These are phyloP conservation scores for Amorpha juglandis DNA, from an alignment of 2,888 invertebrate species.

Conservation along the genomic window DNA sequence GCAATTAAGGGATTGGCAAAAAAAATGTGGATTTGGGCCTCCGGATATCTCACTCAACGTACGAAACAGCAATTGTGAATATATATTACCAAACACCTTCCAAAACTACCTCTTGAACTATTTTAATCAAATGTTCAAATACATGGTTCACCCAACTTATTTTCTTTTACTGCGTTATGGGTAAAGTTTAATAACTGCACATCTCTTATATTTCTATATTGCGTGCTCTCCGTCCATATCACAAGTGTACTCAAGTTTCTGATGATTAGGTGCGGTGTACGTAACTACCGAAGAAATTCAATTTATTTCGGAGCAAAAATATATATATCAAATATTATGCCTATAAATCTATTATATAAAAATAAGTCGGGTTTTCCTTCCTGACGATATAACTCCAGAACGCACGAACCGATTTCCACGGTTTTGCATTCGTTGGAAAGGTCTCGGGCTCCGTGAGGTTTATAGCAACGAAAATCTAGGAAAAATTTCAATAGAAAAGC, in stretches of 20 bases:
- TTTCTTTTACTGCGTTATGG: slow-evolving; percentile 1
- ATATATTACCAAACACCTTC: background rate
- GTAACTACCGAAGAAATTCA: slow-evolving; percentile 2
- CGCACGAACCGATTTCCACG: no score
- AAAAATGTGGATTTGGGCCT: no score
- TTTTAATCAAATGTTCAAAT: background rate
- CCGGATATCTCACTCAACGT: no score
- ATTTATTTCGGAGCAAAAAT: slow-evolving; percentile 5
- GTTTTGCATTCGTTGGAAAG: no score
- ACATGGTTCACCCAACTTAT: background rate
- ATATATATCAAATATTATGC: background rate
- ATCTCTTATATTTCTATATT: slow-evolving; percentile 38
- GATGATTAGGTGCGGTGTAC: slow-evolving; percentile 49
- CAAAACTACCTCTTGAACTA: background rate
- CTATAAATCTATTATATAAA: no score
- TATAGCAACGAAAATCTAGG: no score
- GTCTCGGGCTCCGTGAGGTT: no score
- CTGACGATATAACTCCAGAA: no score
- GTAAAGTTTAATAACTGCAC: slow-evolving; percentile 21
- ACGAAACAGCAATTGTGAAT: no score
- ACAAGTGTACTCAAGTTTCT: slow-evolving; percentile 40
- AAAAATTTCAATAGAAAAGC: no score
- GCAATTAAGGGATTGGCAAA: no score
- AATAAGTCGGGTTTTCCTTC: no score
- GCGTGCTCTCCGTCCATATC: slow-evolving; percentile 49